Evolutionary conservation across 2,888 invertebrate species (phyloP).

Genomic region (Vesta saturnalis): DNA sequence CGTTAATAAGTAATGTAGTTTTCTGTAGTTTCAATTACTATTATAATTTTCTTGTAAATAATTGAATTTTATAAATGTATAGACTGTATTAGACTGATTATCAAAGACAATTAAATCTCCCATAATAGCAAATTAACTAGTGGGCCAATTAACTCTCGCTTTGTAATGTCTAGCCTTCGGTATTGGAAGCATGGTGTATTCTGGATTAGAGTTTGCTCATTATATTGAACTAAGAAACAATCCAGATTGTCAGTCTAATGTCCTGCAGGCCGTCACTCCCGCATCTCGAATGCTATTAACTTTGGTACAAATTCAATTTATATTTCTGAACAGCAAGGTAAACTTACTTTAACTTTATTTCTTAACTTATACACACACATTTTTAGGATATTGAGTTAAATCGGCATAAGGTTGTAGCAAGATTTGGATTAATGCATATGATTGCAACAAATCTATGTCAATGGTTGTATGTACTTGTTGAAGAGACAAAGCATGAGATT

Average conservation of each 20-base stretch:
- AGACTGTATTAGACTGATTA: conserved; percentile 21
- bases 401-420: conserved; percentile 75
- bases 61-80: too few relatives aligned
- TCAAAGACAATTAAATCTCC: conserved; percentile 61
- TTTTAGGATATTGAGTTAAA: conserved; percentile 69
- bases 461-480: conserved; percentile 88
- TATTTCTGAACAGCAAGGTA: conserved; percentile 88
- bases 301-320: conserved; percentile 92
- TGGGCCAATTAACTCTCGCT: conserved; percentile 44
- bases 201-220: conserved; percentile 92
- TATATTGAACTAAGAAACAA: conserved; percentile 91
- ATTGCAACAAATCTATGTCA: conserved; percentile 93
- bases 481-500: conserved; percentile 90
- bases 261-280: conserved; percentile 78
- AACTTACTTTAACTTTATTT: conserved; percentile 11
- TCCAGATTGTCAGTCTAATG: conserved; percentile 73
- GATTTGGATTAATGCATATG: conserved; percentile 95
- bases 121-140: conserved; percentile 75
- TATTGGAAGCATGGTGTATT: conserved; percentile 97
- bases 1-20: too few relatives aligned
- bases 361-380: neutral
- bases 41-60: too few relatives aligned
- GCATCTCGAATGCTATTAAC: conserved; percentile 84
- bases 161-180: conserved; percentile 89
- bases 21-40: too few relatives aligned